A percentile compares a stretch with the other conserved stretches of the same genome.
Evolutionary conservation across 1,140 invertebrate species (phyloP).

Genomic region (Tetramorium parvispinum): DNA sequence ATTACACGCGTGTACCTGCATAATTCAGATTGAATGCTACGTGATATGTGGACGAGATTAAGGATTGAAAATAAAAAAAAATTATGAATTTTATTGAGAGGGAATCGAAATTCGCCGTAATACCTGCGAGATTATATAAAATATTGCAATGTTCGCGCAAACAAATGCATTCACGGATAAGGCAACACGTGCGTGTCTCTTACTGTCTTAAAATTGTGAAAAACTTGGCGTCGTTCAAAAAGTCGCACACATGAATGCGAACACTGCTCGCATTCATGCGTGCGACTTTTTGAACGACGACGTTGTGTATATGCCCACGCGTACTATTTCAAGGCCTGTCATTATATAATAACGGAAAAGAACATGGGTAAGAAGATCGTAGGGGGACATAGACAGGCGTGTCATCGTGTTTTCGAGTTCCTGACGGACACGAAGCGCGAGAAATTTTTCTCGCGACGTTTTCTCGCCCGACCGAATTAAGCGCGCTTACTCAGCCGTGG

Average conservation of each 20-base stretch:
- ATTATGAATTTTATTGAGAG: background rate
- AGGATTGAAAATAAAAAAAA: background rate
- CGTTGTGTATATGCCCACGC: conserved; percentile 73
- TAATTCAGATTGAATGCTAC: background rate
- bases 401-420: conserved; percentile 25
- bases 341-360: conserved; percentile 74
- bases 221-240: background rate
- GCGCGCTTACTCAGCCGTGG: background rate
- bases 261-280: background rate
- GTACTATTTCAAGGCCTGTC: conserved; percentile 77
- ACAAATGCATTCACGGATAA: background rate
- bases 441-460: background rate
- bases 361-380: conserved; percentile 40
- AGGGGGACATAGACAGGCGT: background rate
- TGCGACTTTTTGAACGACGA: conserved; percentile 41
- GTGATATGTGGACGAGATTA: background rate
- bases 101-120: background rate
- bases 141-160: background rate
- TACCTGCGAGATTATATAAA: background rate
- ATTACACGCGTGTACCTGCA: background rate
- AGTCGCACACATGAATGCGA: too few species aligned
- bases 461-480: conserved; percentile 5
- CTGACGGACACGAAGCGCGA: background rate
- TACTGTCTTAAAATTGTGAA: background rate
- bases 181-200: background rate